Base-by-base conservation (phyloP, 2,113 vertebrate genomes). In the Atlantisia rogersi region DNA sequence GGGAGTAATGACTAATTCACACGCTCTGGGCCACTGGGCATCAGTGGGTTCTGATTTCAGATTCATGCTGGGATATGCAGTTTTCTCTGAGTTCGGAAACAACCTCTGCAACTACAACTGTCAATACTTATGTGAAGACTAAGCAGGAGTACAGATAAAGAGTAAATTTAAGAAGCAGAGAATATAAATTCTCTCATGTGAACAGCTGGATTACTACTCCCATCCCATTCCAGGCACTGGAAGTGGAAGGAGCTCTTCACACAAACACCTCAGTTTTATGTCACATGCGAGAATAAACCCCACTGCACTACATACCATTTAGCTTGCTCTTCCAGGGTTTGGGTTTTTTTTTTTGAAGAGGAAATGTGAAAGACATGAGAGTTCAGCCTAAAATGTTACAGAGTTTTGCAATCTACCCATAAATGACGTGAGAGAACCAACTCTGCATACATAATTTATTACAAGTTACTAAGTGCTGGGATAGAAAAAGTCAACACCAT, bases 321-420 rank as follows among this genome's bases (percentile, higher is more conserved):
- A 14, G 26, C 52, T 83, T 85, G 86, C 63, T 73, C 26, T 58
- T 91, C 44, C 60, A 70, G 46, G 18, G 6, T 62, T 82, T 70
- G 35, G 35, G 44, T 46, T 46, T 28, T 53, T 53, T 53, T 52
- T 86, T 85, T 44, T 2, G 2, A 84, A 68, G 59, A 85, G 67
- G 69, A 89, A 88, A 25, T 59, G 52, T 3, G 42, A 74, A 79
- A 81, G 80, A 60, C 7, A 9, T 19, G 22, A n/a, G 14, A n/a
- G 17, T 53, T 81, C 12, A 2, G 83, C 77, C n/a, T 26, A 67
- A 40, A 90, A 78, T 11, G n/a, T 40, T 64, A 65, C 1, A 0
- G 48, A 88, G 40, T 90, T 93, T 90, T 90, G 79, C 93, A 90
- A 32, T 82, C 63, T 80, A 55, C 25, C 59, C 88, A 21, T 67